A percentile compares a stretch with the other conserved stretches of the same genome.
These are phyloP conservation scores for Orgyia antiqua DNA, from an alignment of 2,888 invertebrate species.

Conservation along the genomic window DNA sequence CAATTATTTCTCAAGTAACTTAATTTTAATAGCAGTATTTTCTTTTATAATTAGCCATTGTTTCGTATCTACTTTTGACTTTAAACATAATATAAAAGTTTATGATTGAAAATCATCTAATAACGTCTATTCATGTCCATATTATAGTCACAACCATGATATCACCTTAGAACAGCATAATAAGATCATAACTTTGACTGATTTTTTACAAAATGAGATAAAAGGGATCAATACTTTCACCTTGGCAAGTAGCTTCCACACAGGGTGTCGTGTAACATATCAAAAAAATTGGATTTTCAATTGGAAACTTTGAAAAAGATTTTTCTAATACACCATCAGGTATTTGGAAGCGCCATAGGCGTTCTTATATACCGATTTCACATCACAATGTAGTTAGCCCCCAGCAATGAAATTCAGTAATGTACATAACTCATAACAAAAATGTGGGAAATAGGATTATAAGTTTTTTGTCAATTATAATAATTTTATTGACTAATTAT, in stretches of 20 bases:
- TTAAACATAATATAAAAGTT: too few species aligned
- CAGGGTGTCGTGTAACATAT: constrained; percentile 69
- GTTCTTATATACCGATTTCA: constrained; percentile 8
- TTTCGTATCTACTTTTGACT: too few species aligned
- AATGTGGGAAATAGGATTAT: constrained; percentile 25
- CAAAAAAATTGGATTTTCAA: constrained; percentile 42
- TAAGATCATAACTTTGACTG: constrained; percentile 43
- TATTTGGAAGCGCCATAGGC: constrained; percentile 16
- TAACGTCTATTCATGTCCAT: too few species aligned
- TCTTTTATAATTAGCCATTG: too few species aligned
- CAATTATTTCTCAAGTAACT: too few species aligned
- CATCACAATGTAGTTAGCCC: constrained; percentile 11
- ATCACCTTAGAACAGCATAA: constrained; percentile 20
- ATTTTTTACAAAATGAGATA: constrained; percentile 44
- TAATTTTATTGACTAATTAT: constrained; percentile 10
- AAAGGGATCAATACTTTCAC: constrained; percentile 56
- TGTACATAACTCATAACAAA: constrained; percentile 28
- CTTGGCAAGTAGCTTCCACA: constrained; percentile 49
- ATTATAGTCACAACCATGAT: too few species aligned
- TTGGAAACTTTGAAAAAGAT: constrained; percentile 18
- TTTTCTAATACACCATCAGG: constrained; percentile 8
- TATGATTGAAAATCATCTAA: too few species aligned
- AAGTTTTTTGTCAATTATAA: constrained; percentile 21
- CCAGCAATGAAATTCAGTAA: constrained; percentile 22
- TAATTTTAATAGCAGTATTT: too few species aligned